Conservation (phyloP, 2,797 vertebrate genomes). For the Discoglossus pictus region DNA sequence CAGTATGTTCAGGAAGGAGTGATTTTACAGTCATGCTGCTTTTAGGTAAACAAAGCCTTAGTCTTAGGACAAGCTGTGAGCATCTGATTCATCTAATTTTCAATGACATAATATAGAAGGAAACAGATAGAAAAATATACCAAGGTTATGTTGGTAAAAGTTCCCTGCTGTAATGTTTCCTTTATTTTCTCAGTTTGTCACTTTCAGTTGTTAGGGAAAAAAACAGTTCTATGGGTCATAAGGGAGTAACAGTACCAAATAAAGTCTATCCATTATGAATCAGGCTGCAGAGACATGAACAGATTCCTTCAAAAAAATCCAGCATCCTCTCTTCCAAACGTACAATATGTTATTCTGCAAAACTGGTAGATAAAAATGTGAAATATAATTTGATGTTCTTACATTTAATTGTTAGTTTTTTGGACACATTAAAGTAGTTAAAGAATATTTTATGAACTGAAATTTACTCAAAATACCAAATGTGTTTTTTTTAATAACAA, state of each 20-base stretch:
- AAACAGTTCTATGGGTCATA: conserved; percentile 9
- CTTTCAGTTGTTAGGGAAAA: conserved; percentile 20
- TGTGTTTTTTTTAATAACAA: no score
- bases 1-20: no score
- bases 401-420: no score
- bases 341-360: no score
- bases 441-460: no score
- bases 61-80: conserved; percentile 7
- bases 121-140: not conserved
- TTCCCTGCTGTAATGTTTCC: conserved; percentile 10
- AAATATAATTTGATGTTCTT: no score
- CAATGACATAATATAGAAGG: conserved; percentile 22
- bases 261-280: conserved; percentile 23
- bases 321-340: no score
- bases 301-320: conserved; percentile 2
- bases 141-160: not conserved
- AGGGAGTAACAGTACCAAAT: conserved; percentile 17
- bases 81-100: not conserved
- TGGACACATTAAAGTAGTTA: no score
- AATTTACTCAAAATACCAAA: no score
- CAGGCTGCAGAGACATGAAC: not conserved
- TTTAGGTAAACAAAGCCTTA: conserved; percentile 1
- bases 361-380: no score
- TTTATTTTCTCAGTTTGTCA: conserved; percentile 34
- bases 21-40: no score